A percentile compares a stretch with the other conserved stretches of the same genome.
Conservation (phyloP, 1,140 invertebrate species). For the Pogonomyrmex californicus region DNA sequence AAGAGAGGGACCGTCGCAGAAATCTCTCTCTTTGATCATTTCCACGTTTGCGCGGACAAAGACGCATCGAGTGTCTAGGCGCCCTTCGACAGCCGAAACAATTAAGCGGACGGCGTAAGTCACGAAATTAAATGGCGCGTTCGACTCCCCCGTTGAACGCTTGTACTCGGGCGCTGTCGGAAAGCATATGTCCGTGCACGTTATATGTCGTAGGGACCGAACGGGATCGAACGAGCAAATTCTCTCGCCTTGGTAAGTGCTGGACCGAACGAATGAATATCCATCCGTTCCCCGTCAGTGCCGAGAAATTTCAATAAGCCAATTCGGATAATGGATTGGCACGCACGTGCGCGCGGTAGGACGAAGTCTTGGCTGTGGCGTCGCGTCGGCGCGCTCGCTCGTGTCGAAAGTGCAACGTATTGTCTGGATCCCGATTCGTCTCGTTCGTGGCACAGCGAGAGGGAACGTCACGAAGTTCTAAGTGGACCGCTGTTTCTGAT, state of each 20-base stretch:
- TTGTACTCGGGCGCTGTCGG: constrained; percentile 38
- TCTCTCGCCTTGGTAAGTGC: constrained; percentile 47
- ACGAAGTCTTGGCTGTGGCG: constrained; percentile 39
- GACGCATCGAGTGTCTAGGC: constrained; percentile 53
- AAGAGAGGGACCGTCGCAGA: neutral
- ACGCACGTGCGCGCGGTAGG: constrained; percentile 78
- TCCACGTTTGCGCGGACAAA: constrained; percentile 50
- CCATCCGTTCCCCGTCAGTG: constrained; percentile 84
- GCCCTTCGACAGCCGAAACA: constrained; percentile 60
- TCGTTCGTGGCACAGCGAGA: constrained; percentile 52
- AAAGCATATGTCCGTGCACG: constrained; percentile 46
- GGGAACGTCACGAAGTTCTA: constrained; percentile 58
- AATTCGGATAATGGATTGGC: constrained; percentile 86
- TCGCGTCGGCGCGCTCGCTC: constrained; percentile 50
- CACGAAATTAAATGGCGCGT: constrained; percentile 61
- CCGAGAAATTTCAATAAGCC: constrained; percentile 86
- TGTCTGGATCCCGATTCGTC: constrained; percentile 74
- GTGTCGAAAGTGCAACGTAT: constrained; percentile 75
- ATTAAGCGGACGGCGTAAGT: constrained; percentile 60
- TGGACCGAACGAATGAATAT: constrained; percentile 82
- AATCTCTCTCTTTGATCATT: constrained; percentile 8
- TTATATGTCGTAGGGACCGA: constrained; percentile 45
- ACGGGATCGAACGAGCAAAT: constrained; percentile 35
- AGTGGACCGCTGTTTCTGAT: constrained; percentile 73
- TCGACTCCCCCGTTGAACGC: constrained; percentile 36